A percentile compares a stretch with the other conserved stretches of the same genome.
phyloP scores from a whole-genome alignment of 2,888 invertebrate genomes.

The Drosophila putrida region DNA sequence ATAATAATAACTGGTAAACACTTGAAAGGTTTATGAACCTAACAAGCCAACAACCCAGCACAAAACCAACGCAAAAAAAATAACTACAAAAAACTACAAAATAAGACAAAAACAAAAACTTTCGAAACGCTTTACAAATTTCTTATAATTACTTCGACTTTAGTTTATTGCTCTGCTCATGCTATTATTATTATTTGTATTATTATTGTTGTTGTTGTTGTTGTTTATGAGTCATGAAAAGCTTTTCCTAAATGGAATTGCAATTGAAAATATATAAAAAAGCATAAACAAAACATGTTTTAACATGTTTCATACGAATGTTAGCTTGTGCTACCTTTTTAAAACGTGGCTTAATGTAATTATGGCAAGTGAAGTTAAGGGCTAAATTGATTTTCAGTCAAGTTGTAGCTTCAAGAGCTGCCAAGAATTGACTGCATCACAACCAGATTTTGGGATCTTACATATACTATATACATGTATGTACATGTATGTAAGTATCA shows the following conservation, averaged over 20 bases:
- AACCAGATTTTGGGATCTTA: not conserved
- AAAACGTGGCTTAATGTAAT: slow-evolving; percentile 30
- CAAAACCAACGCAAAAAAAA: not conserved
- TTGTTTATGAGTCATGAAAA: slow-evolving; percentile 39
- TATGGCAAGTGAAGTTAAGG: slow-evolving; percentile 35
- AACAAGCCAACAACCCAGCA: slow-evolving; percentile 9
- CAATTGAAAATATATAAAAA: slow-evolving; percentile 37
- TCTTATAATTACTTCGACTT: slow-evolving; percentile 58
- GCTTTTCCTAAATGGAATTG: slow-evolving; percentile 45
- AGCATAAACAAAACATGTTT: slow-evolving; percentile 9
- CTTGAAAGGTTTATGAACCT: slow-evolving; percentile 66
- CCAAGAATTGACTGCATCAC: slow-evolving; percentile 1
- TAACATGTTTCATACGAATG: too few species aligned
- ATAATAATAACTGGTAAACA: slow-evolving; percentile 54
- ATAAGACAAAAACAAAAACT: slow-evolving; percentile 15
- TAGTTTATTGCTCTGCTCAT: slow-evolving; percentile 24
- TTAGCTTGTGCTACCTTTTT: not conserved
- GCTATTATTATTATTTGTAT: slow-evolving; percentile 1
- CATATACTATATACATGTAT: too few species aligned
- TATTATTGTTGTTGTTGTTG: slow-evolving; percentile 6
- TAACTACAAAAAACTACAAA: not conserved
- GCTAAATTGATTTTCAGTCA: slow-evolving; percentile 48
- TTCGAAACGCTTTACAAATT: slow-evolving; percentile 39
- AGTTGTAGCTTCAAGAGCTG: too few species aligned
- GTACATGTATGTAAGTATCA: too few species aligned